phyloP scores from a whole-genome alignment of 2,888 invertebrate species.

The Aethes cnicana region DNA sequence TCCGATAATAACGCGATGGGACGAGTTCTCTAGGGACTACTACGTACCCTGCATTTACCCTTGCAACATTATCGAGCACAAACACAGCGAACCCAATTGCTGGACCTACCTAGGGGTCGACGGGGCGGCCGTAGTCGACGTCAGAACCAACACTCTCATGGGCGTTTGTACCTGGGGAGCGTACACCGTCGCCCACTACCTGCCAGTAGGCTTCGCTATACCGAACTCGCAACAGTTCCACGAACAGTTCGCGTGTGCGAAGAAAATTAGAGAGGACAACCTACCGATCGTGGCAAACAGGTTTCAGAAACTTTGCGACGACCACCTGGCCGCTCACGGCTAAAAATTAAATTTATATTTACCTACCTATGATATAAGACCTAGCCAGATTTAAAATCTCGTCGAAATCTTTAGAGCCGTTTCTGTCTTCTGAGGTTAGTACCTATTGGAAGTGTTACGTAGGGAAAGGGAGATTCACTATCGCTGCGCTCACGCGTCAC shows the following conservation, averaged over 20 bases:
- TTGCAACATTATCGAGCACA: not conserved
- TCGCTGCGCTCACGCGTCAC: no score
- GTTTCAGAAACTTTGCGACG: slow-evolving; percentile 18
- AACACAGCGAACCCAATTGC: not conserved
- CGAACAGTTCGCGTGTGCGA: slow-evolving; percentile 22
- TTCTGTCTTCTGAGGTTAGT: no score
- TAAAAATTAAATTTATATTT: no score
- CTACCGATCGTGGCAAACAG: not conserved
- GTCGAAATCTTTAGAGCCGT: no score
- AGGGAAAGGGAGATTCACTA: no score
- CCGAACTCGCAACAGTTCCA: slow-evolving; percentile 25
- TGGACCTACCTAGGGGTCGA: slow-evolving; percentile 15
- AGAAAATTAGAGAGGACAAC: slow-evolving; percentile 7
- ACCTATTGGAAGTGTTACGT: no score
- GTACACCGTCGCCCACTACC: not conserved
- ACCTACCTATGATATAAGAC: no score
- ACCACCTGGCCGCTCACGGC: no score
- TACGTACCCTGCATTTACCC: slow-evolving; percentile 38
- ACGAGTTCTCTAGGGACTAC: not conserved
- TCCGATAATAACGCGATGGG: not conserved
- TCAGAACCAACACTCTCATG: slow-evolving; percentile 5
- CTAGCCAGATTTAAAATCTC: no score
- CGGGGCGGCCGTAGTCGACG: slow-evolving; percentile 17
- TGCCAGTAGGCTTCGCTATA: slow-evolving; percentile 29
- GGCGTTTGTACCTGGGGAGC: slow-evolving; percentile 32